Percentiles rank a stretch among this genome's conserved stretches.
Evolutionary conservation across 53 echinoderm and acorn worm species (phyloP).

Genomic region (Crossaster papposus): DNA sequence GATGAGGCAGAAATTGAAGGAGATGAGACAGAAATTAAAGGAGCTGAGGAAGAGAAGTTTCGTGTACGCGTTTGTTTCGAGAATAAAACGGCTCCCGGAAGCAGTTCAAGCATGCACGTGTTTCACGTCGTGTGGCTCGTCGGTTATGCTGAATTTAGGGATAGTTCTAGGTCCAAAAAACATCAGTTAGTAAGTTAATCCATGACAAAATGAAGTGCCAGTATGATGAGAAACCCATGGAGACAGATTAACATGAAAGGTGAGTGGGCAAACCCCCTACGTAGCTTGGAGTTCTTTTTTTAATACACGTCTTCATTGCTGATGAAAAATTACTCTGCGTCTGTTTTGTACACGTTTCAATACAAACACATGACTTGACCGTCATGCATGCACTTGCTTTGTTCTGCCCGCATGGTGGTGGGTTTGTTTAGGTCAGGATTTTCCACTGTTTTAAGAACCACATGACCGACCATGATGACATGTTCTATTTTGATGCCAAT

Average conservation of each 20-base stretch:
- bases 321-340: neutral
- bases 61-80: too few relatives aligned
- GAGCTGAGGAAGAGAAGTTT: too few relatives aligned
- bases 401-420: neutral
- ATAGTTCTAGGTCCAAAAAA: slow-evolving; percentile 4
- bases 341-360: slow-evolving; percentile 26
- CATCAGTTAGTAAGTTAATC: slow-evolving; percentile 11
- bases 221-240: slow-evolving; percentile 12
- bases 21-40: too few relatives aligned
- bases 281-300: slow-evolving; percentile 11
- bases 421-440: slow-evolving; percentile 5
- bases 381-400: neutral
- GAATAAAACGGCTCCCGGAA: neutral
- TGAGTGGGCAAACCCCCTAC: slow-evolving; percentile 22
- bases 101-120: neutral
- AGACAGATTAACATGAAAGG: slow-evolving; percentile 5
- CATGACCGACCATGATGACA: neutral
- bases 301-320: neutral
- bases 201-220: slow-evolving; percentile 12
- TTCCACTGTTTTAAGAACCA: neutral
- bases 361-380: neutral
- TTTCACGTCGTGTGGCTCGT: neutral
- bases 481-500: neutral
- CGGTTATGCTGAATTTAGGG: neutral
- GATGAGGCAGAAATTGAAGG: too few relatives aligned